Conservation (phyloP, 1,140 invertebrate genomes). For the Euura lappo region DNA sequence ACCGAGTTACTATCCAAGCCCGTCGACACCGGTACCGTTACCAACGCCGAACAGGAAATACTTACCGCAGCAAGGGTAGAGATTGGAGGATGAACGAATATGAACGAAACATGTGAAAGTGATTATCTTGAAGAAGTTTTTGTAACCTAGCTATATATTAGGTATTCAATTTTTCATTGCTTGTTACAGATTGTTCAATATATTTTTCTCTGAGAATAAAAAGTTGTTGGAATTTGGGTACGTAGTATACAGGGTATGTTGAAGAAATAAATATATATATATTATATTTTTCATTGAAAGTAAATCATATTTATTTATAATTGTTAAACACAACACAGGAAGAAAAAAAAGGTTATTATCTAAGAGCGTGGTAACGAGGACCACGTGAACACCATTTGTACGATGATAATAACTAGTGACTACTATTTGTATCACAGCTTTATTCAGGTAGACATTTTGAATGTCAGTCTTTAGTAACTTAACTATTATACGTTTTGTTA, state of each 20-base stretch:
- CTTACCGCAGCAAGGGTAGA: neutral
- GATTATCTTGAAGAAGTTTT: no score
- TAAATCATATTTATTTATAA: no score
- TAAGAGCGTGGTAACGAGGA: neutral
- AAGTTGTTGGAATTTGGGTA: no score
- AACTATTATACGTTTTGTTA: slow-evolving; percentile 16
- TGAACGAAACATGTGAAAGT: no score
- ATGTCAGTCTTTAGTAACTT: slow-evolving; percentile 47
- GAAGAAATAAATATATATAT: no score
- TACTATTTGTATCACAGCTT: slow-evolving; percentile 55
- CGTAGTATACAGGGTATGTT: no score
- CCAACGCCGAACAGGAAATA: slow-evolving; percentile 13
- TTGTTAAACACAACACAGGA: neutral
- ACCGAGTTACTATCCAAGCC: neutral
- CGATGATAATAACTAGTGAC: slow-evolving; percentile 42
- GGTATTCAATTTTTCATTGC: no score
- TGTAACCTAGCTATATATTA: no score
- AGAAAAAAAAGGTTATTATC: neutral
- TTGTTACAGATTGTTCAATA: no score
- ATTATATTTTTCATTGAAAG: no score
- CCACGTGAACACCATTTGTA: slow-evolving; percentile 32
- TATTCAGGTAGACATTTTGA: slow-evolving; percentile 51
- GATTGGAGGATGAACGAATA: neutral
- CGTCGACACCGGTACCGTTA: neutral
- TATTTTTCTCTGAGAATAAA: no score